These are phyloP conservation scores for Agapornis roseicollis DNA, from an alignment of 2,113 vertebrate genomes.

Conservation along the genomic window DNA sequence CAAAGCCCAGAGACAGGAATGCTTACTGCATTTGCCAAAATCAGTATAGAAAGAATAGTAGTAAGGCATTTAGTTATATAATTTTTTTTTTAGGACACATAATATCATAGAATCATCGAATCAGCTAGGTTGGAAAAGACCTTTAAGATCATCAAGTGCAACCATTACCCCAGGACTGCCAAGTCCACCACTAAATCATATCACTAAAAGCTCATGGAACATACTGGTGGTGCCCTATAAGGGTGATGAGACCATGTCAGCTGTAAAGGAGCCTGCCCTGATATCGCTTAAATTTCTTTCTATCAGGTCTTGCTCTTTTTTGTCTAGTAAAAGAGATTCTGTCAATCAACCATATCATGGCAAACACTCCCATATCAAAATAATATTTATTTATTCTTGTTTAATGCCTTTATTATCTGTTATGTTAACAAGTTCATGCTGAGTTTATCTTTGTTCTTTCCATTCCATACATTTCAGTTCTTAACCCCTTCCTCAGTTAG, in stretches of 20 bases:
- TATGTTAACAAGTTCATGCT: neutral
- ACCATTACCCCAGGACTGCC: neutral
- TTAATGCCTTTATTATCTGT: neutral
- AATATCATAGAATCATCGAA: neutral
- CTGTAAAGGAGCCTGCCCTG: neutral
- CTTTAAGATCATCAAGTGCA: neutral
- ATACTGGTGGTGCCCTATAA: neutral
- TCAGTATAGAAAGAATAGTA: neutral
- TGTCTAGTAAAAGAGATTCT: neutral
- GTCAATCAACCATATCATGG: neutral
- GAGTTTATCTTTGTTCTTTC: constrained; percentile 13
- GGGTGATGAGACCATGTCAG: neutral
- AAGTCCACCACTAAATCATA: neutral
- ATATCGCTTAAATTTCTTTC: neutral
- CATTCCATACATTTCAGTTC: constrained; percentile 19
- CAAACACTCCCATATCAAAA: neutral
- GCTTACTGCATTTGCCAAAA: neutral
- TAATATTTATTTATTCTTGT: neutral
- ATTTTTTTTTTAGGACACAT: neutral
- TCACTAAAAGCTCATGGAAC: neutral
- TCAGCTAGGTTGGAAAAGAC: neutral
- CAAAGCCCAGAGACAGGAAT: neutral
- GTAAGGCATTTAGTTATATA: neutral
- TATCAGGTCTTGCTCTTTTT: neutral
- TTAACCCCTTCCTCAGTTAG: neutral